Conservation (phyloP, 2,888 invertebrate genomes). For the Drosophila birchii region DNA sequence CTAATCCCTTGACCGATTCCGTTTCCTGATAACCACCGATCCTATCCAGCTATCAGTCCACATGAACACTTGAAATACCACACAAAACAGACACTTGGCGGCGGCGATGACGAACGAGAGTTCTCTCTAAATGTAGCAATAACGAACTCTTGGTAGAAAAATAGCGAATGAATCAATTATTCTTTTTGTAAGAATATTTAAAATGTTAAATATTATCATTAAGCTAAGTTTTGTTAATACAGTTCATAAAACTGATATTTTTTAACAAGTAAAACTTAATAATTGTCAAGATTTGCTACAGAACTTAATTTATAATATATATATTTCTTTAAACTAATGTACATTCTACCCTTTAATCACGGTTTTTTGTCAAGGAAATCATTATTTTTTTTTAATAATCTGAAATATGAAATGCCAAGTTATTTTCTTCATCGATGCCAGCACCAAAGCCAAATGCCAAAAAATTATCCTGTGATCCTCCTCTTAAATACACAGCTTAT, state of each 20-base stretch:
- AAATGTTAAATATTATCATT: neutral
- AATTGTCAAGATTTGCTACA: no score
- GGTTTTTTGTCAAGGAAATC: neutral
- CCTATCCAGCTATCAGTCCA: constrained; percentile 19
- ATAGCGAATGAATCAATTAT: neutral
- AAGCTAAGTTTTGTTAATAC: no score
- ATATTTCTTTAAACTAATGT: neutral
- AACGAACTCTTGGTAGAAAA: neutral
- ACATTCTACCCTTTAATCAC: neutral
- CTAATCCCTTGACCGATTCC: neutral
- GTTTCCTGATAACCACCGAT: constrained; percentile 7
- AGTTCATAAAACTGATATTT: no score
- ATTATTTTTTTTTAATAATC: neutral
- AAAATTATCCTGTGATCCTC: constrained; percentile 16
- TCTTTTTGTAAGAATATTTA: neutral
- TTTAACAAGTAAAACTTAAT: neutral
- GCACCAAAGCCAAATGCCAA: constrained; percentile 25
- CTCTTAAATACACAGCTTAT: neutral
- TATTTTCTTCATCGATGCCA: neutral
- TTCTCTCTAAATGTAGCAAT: neutral
- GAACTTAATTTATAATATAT: neutral
- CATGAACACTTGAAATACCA: constrained; percentile 20
- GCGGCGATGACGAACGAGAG: constrained; percentile 64
- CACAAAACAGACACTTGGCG: constrained; percentile 32
- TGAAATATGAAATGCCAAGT: no score